phyloP scores from a whole-genome alignment of 2,113 vertebrate genomes.

The Pelecanus crispus region DNA sequence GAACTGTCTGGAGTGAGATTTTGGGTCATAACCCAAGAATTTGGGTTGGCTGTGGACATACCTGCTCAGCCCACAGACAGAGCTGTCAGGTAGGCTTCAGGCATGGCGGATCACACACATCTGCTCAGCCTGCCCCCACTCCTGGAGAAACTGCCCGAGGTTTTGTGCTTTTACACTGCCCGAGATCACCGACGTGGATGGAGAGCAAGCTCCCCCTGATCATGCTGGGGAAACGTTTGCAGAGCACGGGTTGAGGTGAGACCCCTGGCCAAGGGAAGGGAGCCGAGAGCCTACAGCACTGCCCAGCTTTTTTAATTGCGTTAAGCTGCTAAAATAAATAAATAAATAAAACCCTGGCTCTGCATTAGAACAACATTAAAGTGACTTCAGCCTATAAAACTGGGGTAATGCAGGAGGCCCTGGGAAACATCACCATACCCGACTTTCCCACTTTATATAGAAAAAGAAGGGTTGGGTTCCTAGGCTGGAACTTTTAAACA shows the following conservation, averaged over 20 bases:
- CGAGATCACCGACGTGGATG: rapidly evolving
- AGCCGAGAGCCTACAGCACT: neutral
- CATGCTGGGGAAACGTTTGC: rapidly evolving
- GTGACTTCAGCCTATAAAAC: neutral
- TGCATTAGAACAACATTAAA: neutral
- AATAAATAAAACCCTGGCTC: neutral
- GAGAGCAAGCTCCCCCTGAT: neutral
- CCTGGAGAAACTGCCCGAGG: neutral
- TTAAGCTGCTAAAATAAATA: neutral
- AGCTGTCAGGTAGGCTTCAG: neutral
- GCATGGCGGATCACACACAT: neutral
- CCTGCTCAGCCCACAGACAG: neutral
- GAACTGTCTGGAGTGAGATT: neutral
- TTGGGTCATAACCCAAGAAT: neutral
- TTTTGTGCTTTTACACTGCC: neutral
- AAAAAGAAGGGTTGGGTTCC: neutral
- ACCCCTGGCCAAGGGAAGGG: neutral
- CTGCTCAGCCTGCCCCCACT: neutral
- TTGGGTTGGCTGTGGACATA: neutral
- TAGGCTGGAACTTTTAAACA: neutral
- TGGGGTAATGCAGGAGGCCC: neutral
- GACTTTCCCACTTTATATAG: neutral
- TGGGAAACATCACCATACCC: neutral
- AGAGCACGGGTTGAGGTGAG: neutral
- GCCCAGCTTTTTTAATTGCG: neutral